Evolutionary conservation across 2,113 vertebrate genomes (phyloP).

Genomic region (Typhlomys cinereus): DNA sequence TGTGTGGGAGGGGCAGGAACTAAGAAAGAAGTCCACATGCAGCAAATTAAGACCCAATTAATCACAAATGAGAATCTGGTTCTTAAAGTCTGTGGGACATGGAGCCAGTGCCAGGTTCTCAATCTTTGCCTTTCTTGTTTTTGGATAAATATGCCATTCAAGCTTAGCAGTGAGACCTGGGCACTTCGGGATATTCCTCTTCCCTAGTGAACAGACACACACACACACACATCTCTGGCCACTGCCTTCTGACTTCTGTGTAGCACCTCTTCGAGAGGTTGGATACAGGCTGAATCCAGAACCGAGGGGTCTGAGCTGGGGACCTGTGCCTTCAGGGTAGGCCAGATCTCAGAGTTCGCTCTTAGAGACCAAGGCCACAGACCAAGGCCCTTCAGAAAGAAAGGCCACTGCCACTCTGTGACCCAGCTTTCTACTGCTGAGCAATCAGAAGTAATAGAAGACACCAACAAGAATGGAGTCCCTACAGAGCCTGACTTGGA

Average conservation of each 20-base stretch:
- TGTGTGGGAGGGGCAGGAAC: not conserved
- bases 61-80: not conserved
- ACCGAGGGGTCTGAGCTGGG: not conserved
- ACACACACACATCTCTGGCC: not conserved
- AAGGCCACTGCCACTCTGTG: not conserved
- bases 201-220: not conserved
- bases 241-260: not conserved
- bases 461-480: not conserved
- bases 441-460: not conserved
- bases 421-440: not conserved
- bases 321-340: not conserved
- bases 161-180: not conserved
- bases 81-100: not conserved
- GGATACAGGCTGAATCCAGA: not conserved
- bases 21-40: not conserved
- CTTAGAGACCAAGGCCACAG: not conserved
- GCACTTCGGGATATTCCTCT: too few relatives aligned
- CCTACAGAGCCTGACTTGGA: not conserved
- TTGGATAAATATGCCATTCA: not conserved
- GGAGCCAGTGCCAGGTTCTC: not conserved
- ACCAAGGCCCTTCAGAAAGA: not conserved
- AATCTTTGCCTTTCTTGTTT: not conserved
- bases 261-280: not conserved
- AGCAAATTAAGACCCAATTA: not conserved
- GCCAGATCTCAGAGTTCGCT: not conserved